Base-by-base conservation (phyloP, 2,888 invertebrate species). In the Listrodromus nycthemerus region DNA sequence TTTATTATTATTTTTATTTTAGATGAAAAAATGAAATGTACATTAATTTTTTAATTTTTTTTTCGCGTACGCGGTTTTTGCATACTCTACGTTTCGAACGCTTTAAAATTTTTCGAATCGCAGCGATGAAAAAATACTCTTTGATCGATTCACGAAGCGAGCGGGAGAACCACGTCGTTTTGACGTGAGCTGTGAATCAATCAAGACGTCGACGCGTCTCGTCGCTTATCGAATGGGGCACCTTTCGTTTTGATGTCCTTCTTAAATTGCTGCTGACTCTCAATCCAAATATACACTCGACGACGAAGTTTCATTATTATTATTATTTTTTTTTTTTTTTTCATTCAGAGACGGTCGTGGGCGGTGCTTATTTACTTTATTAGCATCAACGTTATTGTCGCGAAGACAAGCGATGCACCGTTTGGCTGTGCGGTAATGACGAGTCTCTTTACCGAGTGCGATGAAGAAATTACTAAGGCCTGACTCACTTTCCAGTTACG, bases 171-270 rank as follows among this genome's bases (percentile, higher is more conserved):
- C 85, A 83, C 80, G 83, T 86, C 71, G 75, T 69, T 84, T 77
- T 70, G 81, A 85, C 83, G 86, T 86, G 86, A 86, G 85, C 83
- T 82, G 86, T 84, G 83, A 85, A 87, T 86, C 87, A 87, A 88
- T 88, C 83, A 79, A 84, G 74, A 55, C 52, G 67, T 61, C 69
- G 48, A 74, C 80, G 73, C 52, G 61, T 77, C 80, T 50, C 61
- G 30, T 67, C 65, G 69, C 52, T 21, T 67, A 48, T 81, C 41
- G 66, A 67, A 67, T 21, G 16, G 67, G 41, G 21, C 48, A 71
- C 24, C 66, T 77, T 76, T 67, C n/a, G 27, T 76, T 69, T 80
- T 48, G 50, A 70, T 63, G 52, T 33, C 58, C 45, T 45, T 27
- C 27, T 13, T 16, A 37, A 58, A 73, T 24, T 13, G 19, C 21